phyloP scores from a whole-genome alignment of 1,140 invertebrate species.

The Rhynchophorus ferrugineus region DNA sequence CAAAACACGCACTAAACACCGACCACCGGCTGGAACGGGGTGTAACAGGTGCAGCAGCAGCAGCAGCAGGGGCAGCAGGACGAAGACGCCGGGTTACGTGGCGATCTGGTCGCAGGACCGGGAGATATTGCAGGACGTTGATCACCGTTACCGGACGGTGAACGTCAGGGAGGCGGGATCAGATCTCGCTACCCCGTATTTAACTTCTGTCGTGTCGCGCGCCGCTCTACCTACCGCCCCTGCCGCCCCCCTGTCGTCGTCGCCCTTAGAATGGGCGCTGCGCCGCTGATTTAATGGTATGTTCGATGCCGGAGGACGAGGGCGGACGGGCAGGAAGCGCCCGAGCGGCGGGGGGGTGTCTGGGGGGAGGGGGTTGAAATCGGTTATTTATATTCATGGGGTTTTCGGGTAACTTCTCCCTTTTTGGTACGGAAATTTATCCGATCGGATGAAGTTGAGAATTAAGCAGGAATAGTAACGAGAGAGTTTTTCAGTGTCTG shows the following conservation, averaged over 20 bases:
- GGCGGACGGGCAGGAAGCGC: not conserved
- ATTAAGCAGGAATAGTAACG: too few relatives aligned
- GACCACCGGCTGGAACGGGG: too few relatives aligned
- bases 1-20: not conserved
- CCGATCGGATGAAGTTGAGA: too few relatives aligned
- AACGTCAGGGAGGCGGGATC: constrained; percentile 37
- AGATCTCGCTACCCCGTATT: constrained; percentile 39
- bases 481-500: not conserved
- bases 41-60: not conserved
- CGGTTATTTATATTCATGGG: constrained; percentile 14
- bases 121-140: constrained; percentile 7
- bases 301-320: not conserved
- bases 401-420: constrained; percentile 14
- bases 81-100: too few relatives aligned
- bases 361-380: not conserved
- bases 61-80: not conserved
- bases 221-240: constrained; percentile 22
- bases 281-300: not conserved
- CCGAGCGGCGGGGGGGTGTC: not conserved
- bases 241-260: not conserved
- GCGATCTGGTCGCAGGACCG: not conserved
- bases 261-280: constrained; percentile 22
- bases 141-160: constrained; percentile 1
- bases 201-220: constrained; percentile 37
- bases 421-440: too few relatives aligned